Conservation (phyloP, 2,113 vertebrate species). For the Prochilodus magdalenae region DNA sequence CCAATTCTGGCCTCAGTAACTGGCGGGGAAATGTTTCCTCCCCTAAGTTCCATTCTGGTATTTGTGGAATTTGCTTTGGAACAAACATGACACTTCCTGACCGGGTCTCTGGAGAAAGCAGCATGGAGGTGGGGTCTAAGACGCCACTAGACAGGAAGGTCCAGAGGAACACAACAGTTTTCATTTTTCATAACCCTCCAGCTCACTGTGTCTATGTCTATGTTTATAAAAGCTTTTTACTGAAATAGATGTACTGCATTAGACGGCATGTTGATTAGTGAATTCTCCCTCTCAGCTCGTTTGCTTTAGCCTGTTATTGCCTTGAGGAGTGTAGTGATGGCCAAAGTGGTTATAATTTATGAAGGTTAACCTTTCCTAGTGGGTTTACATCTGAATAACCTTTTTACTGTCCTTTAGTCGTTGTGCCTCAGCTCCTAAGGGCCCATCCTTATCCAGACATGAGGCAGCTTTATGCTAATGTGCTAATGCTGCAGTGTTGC, state of each 20-base stretch:
- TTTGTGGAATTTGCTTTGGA: constrained; percentile 82
- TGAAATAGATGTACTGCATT: background rate
- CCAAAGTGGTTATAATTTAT: background rate
- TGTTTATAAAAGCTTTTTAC: background rate
- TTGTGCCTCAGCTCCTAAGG: background rate
- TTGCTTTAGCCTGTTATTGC: background rate
- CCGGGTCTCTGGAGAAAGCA: constrained; percentile 62
- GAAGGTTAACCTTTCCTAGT: background rate
- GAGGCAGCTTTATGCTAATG: too few species aligned
- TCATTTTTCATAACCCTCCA: background rate
- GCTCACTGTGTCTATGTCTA: background rate
- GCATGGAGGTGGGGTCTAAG: constrained; percentile 31
- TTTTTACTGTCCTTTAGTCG: background rate
- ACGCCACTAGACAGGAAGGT: constrained; percentile 46
- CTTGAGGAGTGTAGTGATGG: background rate
- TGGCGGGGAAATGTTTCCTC: constrained; percentile 63
- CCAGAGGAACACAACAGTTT: constrained; percentile 30
- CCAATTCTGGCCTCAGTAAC: constrained; percentile 61
- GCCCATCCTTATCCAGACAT: too few species aligned
- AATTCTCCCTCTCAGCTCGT: background rate
- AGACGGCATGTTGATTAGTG: background rate
- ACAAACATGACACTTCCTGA: constrained; percentile 81
- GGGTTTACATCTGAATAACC: background rate
- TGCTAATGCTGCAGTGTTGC: too few species aligned
- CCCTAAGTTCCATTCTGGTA: constrained; percentile 76